Percentiles rank a stretch among this genome's conserved stretches.
Conservation (phyloP, 2,888 invertebrate species). For the Oscheius myriophilus region DNA sequence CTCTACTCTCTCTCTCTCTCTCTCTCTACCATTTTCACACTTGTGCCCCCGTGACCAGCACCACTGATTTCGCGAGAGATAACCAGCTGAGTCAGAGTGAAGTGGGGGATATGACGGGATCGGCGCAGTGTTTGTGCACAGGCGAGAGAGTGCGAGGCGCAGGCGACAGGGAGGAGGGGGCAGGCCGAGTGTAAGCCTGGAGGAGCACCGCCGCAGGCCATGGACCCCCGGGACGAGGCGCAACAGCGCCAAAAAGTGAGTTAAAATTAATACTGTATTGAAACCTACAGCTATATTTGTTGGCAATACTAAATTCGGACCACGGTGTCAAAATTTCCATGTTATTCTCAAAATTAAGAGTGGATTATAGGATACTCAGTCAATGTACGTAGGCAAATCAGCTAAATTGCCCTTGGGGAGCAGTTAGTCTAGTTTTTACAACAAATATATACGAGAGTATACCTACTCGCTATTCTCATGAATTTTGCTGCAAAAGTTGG, state of each 20-base stretch:
- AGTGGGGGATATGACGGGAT: slow-evolving; percentile 31
- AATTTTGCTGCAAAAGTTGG: too few relatives aligned
- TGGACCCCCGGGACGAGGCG: slow-evolving; percentile 48
- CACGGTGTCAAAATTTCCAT: neutral
- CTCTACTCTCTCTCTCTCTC: too few relatives aligned
- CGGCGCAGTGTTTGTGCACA: slow-evolving; percentile 27
- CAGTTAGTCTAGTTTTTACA: too few relatives aligned
- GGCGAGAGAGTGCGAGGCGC: slow-evolving; percentile 26
- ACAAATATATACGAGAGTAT: too few relatives aligned
- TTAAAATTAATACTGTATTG: neutral
- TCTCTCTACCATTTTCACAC: too few relatives aligned
- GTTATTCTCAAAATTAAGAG: too few relatives aligned
- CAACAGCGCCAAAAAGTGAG: slow-evolving; percentile 51
- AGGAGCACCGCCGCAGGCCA: slow-evolving; percentile 20
- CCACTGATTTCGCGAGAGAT: neutral
- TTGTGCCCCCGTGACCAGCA: too few relatives aligned
- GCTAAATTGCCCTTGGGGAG: too few relatives aligned
- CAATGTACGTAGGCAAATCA: too few relatives aligned
- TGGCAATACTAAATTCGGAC: too few relatives aligned
- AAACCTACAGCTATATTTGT: neutral
- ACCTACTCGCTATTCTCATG: too few relatives aligned
- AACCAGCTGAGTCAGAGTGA: slow-evolving; percentile 32
- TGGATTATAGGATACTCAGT: too few relatives aligned
- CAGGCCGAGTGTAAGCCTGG: slow-evolving; percentile 29
- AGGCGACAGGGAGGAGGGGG: slow-evolving; percentile 19